These are phyloP conservation scores for Phaethornis superciliosus DNA, from an alignment of 2,113 vertebrate genomes.

Conservation along the genomic window DNA sequence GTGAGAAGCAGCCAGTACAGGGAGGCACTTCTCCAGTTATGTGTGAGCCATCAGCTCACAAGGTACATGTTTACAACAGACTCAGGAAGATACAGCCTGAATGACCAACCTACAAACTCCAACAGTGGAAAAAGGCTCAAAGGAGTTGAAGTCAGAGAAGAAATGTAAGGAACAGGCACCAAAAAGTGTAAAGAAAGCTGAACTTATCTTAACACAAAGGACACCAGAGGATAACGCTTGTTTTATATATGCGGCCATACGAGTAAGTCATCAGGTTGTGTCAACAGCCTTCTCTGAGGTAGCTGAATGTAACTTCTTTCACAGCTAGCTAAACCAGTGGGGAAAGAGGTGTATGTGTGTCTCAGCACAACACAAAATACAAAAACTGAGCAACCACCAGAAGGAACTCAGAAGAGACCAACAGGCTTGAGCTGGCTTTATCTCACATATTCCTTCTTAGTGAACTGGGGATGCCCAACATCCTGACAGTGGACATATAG, in stretches of 20 bases:
- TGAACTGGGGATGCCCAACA: neutral
- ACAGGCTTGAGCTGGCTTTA: neutral
- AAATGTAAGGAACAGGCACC: neutral
- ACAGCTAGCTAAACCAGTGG: neutral
- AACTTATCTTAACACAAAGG: neutral
- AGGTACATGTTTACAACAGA: neutral
- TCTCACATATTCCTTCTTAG: neutral
- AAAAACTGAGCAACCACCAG: neutral
- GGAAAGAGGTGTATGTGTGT: accelerated
- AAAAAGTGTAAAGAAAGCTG: neutral
- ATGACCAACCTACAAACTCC: neutral
- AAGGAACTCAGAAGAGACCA: neutral
- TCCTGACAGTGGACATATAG: neutral
- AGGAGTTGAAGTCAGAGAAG: neutral
- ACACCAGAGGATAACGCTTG: neutral
- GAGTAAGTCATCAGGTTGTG: neutral
- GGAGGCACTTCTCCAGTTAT: neutral
- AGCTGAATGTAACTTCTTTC: neutral
- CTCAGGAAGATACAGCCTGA: neutral
- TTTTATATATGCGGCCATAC: neutral
- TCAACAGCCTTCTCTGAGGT: neutral
- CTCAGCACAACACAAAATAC: neutral
- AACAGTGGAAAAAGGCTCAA: neutral
- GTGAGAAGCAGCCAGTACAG: neutral
- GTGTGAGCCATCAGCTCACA: neutral